Conservation (phyloP, 2,113 vertebrate genomes). For the Dipodomys ordii region DNA sequence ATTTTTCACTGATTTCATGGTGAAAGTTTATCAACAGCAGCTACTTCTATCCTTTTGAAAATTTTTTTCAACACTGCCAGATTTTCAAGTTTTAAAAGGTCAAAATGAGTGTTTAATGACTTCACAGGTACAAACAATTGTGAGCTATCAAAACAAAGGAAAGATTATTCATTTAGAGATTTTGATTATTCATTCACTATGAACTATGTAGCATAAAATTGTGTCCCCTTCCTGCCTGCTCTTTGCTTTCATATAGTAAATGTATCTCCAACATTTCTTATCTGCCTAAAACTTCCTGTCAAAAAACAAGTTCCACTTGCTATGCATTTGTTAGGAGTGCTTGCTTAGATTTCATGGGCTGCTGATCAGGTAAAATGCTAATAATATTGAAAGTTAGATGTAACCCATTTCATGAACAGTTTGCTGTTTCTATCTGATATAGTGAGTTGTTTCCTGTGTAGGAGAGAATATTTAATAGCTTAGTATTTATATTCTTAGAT, state of each 20-base stretch:
- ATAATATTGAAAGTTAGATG: neutral
- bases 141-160: conserved; percentile 33
- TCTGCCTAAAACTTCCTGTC: neutral
- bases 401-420: neutral
- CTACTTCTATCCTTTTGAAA: neutral
- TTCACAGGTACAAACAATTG: conserved; percentile 39
- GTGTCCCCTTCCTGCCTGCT: neutral
- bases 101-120: too few species aligned
- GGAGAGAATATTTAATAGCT: neutral
- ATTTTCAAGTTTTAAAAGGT: neutral
- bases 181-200: neutral
- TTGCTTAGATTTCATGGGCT: conserved; percentile 24
- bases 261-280: neutral
- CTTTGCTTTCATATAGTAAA: neutral
- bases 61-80: conserved; percentile 11
- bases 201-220: neutral
- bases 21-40: neutral
- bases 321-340: neutral
- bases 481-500: conserved; percentile 27
- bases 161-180: conserved; percentile 20
- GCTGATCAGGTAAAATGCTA: conserved; percentile 30
- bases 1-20: neutral
- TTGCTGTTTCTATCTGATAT: conserved; percentile 5
- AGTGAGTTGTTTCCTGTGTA: neutral
- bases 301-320: neutral